Base-by-base conservation (phyloP, 2,888 invertebrate species). In the Hedychridium roseum region DNA sequence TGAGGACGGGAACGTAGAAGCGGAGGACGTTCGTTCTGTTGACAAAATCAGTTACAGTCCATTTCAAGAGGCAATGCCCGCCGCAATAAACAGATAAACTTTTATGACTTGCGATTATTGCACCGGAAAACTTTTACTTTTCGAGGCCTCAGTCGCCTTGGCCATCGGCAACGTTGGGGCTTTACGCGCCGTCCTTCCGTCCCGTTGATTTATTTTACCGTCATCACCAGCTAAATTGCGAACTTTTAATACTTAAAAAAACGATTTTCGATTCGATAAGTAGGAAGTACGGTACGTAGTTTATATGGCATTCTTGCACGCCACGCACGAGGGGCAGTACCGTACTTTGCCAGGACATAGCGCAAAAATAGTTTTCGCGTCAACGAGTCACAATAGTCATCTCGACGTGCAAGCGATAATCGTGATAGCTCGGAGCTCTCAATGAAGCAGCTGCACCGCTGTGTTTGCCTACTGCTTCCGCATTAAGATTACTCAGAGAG, bases 81-180 rank as follows among this genome's bases (percentile, higher is more conserved):
- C 57, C 47, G 67, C 60, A 74, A 76, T 74, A 78, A 76, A 76
- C 57, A 56, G 66, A 73, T 74, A 71, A 70, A 74, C 50, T 64
- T 75, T 72, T 74, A 73, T 49, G 67, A 53, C 60, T 54, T 43
- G 50, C 66, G 67, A 73, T 73, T 71, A 69, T 68, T 68, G 64
- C 60, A 60, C 62, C 64, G 62, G 61, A 50, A 70, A 68, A 70
- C 65, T 74, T 73, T 72, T 71, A 68, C 70, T 62, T 67, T 62
- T 50, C 41, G 52, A 48, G 50, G 41, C 5, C 47, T 35, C 11
- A 20, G 16, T 12, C 36, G 21, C 38, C 43, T 43, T 32, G 45
- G 16, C 38, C 35, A 15, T 18, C 16, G 5, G 20, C 18, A 14
- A 1, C 27, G 31, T 39, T 46, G 26, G 16, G 30, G 40, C 42